These are phyloP conservation scores for Tachycineta bicolor DNA, from an alignment of 2,113 vertebrate species.

Conservation along the genomic window DNA sequence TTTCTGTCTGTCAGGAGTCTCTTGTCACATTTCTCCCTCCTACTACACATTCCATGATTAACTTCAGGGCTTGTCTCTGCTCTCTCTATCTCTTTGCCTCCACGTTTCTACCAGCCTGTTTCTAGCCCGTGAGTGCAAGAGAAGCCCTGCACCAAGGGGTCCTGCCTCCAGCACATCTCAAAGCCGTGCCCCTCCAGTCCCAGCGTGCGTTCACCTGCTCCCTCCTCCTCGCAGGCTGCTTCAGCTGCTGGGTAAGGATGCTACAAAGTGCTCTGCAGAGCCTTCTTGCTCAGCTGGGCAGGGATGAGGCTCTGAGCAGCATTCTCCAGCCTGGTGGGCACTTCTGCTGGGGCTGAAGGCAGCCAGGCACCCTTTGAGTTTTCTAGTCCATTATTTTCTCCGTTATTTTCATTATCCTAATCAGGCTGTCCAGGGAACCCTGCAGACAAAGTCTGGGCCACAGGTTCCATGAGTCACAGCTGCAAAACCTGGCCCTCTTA, in stretches of 20 bases:
- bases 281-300: neutral
- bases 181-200: neutral
- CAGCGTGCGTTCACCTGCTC: neutral
- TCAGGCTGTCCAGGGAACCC: neutral
- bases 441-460: neutral
- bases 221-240: neutral
- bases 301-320: neutral
- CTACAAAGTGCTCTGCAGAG: neutral
- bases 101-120: neutral
- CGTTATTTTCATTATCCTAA: too few species aligned
- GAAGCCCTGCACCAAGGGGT: neutral
- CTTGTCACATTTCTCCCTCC: neutral
- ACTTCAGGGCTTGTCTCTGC: neutral
- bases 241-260: neutral
- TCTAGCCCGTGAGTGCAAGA: fast-evolving
- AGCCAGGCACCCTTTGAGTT: neutral
- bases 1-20: neutral
- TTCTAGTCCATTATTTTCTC: neutral
- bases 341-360: neutral
- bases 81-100: neutral
- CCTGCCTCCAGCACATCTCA: neutral
- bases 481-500: neutral
- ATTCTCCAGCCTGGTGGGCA: neutral
- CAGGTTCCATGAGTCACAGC: neutral
- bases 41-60: neutral